phyloP scores from a whole-genome alignment of 2,888 invertebrate genomes.

The Boloria selene region DNA sequence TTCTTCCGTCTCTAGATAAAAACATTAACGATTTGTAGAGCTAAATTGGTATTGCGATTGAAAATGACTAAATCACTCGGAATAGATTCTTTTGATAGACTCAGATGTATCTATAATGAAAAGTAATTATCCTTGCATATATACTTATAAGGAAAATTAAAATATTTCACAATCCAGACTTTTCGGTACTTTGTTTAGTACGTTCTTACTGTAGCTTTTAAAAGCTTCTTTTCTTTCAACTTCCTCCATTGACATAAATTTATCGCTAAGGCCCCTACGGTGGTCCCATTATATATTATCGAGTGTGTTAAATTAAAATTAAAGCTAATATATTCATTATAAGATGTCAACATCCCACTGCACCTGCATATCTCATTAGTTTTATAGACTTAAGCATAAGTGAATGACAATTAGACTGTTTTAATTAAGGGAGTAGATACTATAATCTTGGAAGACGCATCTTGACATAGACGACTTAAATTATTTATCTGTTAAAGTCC shows the following conservation, averaged over 20 bases:
- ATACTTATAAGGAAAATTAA: too few species aligned
- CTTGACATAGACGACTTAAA: too few species aligned
- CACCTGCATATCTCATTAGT: conserved; percentile 4
- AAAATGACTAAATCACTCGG: too few species aligned
- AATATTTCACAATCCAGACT: too few species aligned
- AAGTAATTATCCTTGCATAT: too few species aligned
- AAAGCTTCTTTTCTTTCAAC: not conserved
- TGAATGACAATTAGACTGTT: conserved; percentile 4
- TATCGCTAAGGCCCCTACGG: conserved; percentile 10
- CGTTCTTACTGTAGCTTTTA: too few species aligned
- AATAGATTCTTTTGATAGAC: too few species aligned
- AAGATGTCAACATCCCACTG: conserved; percentile 4
- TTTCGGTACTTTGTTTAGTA: too few species aligned
- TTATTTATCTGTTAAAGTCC: too few species aligned
- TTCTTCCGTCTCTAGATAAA: not conserved
- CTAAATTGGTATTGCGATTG: not conserved
- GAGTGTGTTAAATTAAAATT: conserved; percentile 13
- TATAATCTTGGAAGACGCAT: too few species aligned
- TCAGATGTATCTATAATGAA: too few species aligned
- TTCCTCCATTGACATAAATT: conserved; percentile 5
- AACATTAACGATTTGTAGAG: conserved; percentile 2
- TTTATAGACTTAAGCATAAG: conserved; percentile 7
- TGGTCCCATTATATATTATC: conserved; percentile 23
- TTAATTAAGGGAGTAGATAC: not conserved
- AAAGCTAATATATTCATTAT: conserved; percentile 13